phyloP scores from a whole-genome alignment of 2,113 vertebrate species.

The Casuarius casuarius region DNA sequence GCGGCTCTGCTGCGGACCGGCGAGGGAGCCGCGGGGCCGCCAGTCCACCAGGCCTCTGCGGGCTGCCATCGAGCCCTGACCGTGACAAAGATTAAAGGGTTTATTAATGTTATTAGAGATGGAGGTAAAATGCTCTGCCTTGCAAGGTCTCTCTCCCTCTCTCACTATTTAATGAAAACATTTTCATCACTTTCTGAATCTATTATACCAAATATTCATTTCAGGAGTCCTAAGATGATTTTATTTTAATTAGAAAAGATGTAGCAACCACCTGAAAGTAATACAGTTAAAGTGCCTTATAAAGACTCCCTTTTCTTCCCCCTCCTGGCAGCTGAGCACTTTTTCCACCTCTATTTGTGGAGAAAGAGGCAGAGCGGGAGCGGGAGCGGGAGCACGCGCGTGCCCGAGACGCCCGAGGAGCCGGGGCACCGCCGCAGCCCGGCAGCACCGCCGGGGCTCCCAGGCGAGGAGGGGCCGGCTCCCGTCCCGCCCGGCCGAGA shows the following conservation, averaged over 20 bases:
- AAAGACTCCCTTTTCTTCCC: background rate
- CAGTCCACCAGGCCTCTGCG: slow-evolving; percentile 75
- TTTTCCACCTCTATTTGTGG: background rate
- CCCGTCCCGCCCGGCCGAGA: background rate
- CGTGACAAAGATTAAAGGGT: slow-evolving; percentile 81
- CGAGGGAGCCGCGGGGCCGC: slow-evolving; percentile 65
- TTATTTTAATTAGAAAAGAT: slow-evolving; percentile 80
- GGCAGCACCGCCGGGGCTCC: no score
- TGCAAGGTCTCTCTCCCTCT: slow-evolving; percentile 75
- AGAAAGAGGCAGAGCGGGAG: background rate
- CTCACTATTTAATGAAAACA: slow-evolving; percentile 80
- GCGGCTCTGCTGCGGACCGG: slow-evolving; percentile 29
- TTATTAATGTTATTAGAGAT: slow-evolving; percentile 82
- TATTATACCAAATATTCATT: slow-evolving; percentile 77
- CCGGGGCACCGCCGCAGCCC: no score
- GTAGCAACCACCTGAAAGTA: slow-evolving; percentile 69
- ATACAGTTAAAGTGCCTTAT: slow-evolving; percentile 50
- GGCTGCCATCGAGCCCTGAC: slow-evolving; percentile 80
- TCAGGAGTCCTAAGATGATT: slow-evolving; percentile 75
- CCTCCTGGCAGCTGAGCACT: fast-evolving
- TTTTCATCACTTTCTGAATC: slow-evolving; percentile 81
- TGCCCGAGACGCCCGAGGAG: no score
- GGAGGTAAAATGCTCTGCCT: slow-evolving; percentile 81
- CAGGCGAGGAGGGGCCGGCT: no score
- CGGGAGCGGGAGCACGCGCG: no score